Percentiles rank a stretch among this genome's conserved stretches.
phyloP scores from a whole-genome alignment of 1,140 invertebrate genomes.

The Trachelipus rathkii region DNA sequence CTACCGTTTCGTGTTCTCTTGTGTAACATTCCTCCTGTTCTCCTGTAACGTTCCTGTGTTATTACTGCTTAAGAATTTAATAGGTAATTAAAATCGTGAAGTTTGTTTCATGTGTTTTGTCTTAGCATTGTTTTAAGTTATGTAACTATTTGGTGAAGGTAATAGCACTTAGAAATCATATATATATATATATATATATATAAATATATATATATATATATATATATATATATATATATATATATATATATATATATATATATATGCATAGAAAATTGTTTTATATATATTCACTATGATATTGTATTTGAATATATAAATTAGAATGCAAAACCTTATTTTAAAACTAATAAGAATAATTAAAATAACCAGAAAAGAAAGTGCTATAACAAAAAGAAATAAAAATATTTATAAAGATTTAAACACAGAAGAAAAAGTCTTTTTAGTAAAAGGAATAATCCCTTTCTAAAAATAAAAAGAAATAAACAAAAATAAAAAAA shows the following conservation, averaged over 20 bases:
- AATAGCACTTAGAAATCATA: too few species aligned
- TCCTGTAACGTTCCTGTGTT: too few species aligned
- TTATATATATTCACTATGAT: neutral
- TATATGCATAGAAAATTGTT: too few species aligned
- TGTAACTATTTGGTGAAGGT: too few species aligned
- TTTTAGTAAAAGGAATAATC: neutral
- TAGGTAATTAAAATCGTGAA: too few species aligned
- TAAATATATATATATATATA: conserved; percentile 11
- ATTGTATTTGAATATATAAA: neutral
- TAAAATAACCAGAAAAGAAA: neutral
- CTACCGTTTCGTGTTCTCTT: too few species aligned
- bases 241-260: conserved; percentile 15
- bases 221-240: conserved; percentile 15
- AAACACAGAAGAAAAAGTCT: neutral
- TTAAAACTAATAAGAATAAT: neutral
- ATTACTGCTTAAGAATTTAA: too few species aligned
- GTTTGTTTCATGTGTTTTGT: too few species aligned
- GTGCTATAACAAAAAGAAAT: neutral
- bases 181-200: neutral
- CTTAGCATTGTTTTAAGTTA: too few species aligned
- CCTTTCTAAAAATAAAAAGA: neutral
- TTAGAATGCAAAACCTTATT: neutral
- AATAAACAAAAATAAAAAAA: too few species aligned
- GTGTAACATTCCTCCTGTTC: too few species aligned
- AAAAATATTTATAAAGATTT: neutral